These are phyloP conservation scores for Neelides folsomi DNA, from an alignment of 2,888 invertebrate species.

Conservation along the genomic window DNA sequence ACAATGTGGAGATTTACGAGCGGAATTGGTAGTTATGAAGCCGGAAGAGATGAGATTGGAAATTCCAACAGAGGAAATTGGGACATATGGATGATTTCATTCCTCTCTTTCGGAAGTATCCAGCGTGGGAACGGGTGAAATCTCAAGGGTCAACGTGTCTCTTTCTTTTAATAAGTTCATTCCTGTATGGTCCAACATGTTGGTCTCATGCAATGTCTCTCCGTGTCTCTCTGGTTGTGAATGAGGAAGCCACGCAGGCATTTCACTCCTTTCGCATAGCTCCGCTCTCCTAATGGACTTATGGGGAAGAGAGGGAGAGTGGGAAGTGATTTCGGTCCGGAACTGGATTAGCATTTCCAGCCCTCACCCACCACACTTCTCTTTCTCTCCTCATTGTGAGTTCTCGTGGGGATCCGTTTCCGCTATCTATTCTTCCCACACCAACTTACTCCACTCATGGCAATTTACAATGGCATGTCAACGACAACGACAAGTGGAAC, in stretches of 20 bases:
- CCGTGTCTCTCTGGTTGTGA: neutral
- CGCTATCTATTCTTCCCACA: slow-evolving; percentile 7
- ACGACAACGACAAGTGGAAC: neutral
- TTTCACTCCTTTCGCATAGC: slow-evolving; percentile 1
- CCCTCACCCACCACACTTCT: slow-evolving; percentile 1
- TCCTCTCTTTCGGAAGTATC: slow-evolving; percentile 6
- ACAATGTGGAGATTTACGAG: neutral
- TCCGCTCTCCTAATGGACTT: too few species aligned
- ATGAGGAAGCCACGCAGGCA: neutral
- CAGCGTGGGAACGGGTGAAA: slow-evolving; percentile 17
- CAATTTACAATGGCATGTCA: too few species aligned
- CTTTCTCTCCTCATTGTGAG: neutral
- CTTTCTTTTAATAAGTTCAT: neutral
- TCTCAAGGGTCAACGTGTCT: slow-evolving; percentile 12
- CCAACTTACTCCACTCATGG: neutral
- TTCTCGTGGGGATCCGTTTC: slow-evolving; percentile 12
- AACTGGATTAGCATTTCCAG: slow-evolving; percentile 17
- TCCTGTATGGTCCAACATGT: neutral
- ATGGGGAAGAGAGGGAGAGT: neutral
- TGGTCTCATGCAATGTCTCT: too few species aligned
- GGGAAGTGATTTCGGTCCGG: slow-evolving; percentile 11
- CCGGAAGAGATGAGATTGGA: slow-evolving; percentile 22
- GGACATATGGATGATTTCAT: slow-evolving; percentile 20
- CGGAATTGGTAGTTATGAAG: slow-evolving; percentile 7
- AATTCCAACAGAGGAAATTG: slow-evolving; percentile 15